Base-by-base conservation (phyloP, 2,797 vertebrate species). In the Ceryle rudis region DNA sequence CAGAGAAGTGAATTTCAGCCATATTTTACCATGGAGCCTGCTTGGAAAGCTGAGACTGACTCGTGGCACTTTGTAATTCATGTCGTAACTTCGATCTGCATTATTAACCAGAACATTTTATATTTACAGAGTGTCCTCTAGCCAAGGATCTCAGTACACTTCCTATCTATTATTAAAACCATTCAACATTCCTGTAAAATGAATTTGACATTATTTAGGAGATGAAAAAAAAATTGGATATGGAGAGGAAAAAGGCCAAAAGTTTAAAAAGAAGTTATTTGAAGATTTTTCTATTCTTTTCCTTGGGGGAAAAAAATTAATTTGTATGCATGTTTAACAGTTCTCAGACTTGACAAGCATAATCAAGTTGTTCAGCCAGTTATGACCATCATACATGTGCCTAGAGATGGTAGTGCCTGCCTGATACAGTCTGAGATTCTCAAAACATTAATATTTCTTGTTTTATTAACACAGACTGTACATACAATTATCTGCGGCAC, bases 111-210 rank as follows among this genome's bases (percentile, higher is more conserved):
- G 10, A 93, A 71, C 10, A 52, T 67, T 94, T 62, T 51, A 20
- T 60, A 90, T 89, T 90, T 93, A 83, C 39, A 65, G 44, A 77
- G 60, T n/a, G 52, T 77, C 25, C 26, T 89, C 17, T 51, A 90
- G 70, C 70, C 69, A 81, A 62, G 42, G 54, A 72, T 81, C 66
- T 92, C 78, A 73, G 79, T 31, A 82, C 25, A 65, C 29, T 81
- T 93, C 85, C 62, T 55, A 81, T 66, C 46, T 73, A 82, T 85
- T 93, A 95, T 35, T 93, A 74, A 90, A 92, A 66, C 14, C 20
- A 57, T 85, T 86, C 78, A 82, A 54, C 37, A 44, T 84, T 64
- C 25, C 70, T 82, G 60, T 26, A 60, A 80, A 77, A 49, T 80
- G 52, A 85, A 87, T 49, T 39, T 78, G 57, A 69, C 44, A 89